These are phyloP conservation scores for Trichogramma dendrolimi DNA, from an alignment of 2,888 invertebrate genomes.

Conservation along the genomic window DNA sequence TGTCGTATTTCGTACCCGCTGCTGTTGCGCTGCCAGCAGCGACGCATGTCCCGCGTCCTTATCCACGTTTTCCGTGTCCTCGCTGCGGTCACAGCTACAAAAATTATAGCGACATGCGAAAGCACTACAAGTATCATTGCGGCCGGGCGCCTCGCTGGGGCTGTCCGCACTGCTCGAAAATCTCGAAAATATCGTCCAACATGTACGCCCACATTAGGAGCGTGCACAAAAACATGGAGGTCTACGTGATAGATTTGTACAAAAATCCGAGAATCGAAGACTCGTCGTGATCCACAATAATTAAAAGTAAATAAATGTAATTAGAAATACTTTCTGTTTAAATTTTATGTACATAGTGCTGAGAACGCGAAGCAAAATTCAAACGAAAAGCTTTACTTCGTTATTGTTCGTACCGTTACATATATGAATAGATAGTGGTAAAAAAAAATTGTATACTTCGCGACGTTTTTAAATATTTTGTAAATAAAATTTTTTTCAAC, in stretches of 20 bases:
- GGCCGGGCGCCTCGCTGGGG: constrained; percentile 47
- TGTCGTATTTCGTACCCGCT: background rate
- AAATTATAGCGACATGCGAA: constrained; percentile 39
- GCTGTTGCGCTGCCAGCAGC: background rate
- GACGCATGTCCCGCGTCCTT: background rate
- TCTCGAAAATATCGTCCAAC: constrained; percentile 39
- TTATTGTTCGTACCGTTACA: too few species aligned
- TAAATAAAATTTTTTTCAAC: too few species aligned
- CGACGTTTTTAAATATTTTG: too few species aligned
- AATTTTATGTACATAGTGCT: too few species aligned
- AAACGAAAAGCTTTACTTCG: too few species aligned
- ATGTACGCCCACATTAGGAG: constrained; percentile 43
- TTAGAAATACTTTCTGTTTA: too few species aligned
- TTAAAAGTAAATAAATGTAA: too few species aligned
- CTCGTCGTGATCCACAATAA: too few species aligned
- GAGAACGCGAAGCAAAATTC: too few species aligned
- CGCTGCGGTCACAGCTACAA: constrained; percentile 43
- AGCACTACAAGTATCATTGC: constrained; percentile 46
- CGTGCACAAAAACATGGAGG: constrained; percentile 33
- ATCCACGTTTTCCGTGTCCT: constrained; percentile 35
- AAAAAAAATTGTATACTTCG: too few species aligned
- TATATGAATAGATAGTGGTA: too few species aligned
- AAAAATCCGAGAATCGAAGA: constrained; percentile 16
- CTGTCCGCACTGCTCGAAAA: constrained; percentile 42
- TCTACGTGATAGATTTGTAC: constrained; percentile 38